Percentiles rank a stretch among this genome's conserved stretches.
Conservation (phyloP, 2,888 invertebrate genomes). For the Philonicus albiceps region DNA sequence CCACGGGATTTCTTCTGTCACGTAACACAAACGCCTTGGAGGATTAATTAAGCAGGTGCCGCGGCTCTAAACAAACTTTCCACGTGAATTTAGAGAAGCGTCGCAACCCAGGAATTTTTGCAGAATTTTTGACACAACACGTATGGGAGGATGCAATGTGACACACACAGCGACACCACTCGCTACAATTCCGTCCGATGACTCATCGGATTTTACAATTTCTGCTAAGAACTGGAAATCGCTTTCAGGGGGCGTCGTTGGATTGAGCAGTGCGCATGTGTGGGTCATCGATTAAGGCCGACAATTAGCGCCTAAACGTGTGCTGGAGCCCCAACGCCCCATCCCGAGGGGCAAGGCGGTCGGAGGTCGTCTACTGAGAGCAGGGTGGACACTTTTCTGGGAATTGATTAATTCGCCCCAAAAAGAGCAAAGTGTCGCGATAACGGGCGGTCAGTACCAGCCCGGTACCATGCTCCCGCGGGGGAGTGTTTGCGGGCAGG, state of each 20-base stretch:
- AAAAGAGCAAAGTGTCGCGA: not conserved
- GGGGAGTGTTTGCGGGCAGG: not conserved
- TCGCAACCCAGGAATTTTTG: constrained; percentile 1
- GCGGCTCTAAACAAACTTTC: not conserved
- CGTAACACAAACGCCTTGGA: not conserved
- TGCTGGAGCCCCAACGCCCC: not conserved
- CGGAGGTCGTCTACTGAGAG: not conserved
- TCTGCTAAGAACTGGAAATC: not conserved
- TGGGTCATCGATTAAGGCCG: not conserved
- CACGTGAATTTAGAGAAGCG: not conserved
- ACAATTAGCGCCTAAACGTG: not conserved
- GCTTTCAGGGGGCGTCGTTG: not conserved
- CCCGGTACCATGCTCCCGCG: not conserved
- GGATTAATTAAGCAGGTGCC: not conserved
- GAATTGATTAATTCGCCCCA: not conserved
- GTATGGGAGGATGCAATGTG: constrained; percentile 13
- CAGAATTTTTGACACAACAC: constrained; percentile 8
- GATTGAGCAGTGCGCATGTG: not conserved
- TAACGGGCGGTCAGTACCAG: not conserved
- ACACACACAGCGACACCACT: constrained; percentile 21
- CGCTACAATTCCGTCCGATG: constrained; percentile 41
- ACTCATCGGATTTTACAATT: constrained; percentile 48
- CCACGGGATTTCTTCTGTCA: not conserved
- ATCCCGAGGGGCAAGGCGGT: not conserved
- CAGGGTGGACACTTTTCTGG: not conserved